Evolutionary conservation across 2,797 vertebrate genomes (phyloP).

Genomic region (Anguilla marmorata): DNA sequence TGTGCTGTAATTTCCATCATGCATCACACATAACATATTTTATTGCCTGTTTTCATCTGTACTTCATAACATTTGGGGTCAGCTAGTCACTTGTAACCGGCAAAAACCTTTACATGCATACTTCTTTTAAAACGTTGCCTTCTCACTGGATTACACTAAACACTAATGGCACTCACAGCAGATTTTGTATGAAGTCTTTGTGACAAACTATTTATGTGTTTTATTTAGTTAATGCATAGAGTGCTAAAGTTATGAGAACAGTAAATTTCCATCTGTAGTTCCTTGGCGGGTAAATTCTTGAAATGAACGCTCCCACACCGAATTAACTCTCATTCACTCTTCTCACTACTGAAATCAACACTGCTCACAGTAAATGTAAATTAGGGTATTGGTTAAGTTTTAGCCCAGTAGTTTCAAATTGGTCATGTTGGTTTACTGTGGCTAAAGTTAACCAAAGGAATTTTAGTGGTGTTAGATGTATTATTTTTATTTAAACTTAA

Average conservation of each 20-base stretch:
- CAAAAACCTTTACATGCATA: not conserved
- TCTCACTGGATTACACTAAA: not conserved
- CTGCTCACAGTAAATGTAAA: not conserved
- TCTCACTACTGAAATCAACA: not conserved
- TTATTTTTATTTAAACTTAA: too few species aligned
- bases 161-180: not conserved
- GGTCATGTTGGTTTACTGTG: not conserved
- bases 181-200: not conserved
- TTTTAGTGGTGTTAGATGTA: too few species aligned
- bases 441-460: too few species aligned
- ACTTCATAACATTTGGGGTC: not conserved
- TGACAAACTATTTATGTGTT: not conserved
- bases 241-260: too few species aligned
- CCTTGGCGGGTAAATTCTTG: too few species aligned
- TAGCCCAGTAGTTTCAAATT: not conserved
- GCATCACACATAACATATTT: not conserved
- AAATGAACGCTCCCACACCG: too few species aligned
- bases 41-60: constrained; percentile 16
- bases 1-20: not conserved
- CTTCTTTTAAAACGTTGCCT: not conserved
- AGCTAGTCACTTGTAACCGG: not conserved
- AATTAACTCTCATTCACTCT: too few species aligned
- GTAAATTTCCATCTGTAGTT: too few species aligned
- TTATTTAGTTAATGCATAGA: too few species aligned
- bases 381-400: not conserved